Percentiles rank a stretch among this genome's conserved stretches.
Evolutionary conservation across 2,797 vertebrate species (phyloP).

Genomic region (Enteromius treurensis): DNA sequence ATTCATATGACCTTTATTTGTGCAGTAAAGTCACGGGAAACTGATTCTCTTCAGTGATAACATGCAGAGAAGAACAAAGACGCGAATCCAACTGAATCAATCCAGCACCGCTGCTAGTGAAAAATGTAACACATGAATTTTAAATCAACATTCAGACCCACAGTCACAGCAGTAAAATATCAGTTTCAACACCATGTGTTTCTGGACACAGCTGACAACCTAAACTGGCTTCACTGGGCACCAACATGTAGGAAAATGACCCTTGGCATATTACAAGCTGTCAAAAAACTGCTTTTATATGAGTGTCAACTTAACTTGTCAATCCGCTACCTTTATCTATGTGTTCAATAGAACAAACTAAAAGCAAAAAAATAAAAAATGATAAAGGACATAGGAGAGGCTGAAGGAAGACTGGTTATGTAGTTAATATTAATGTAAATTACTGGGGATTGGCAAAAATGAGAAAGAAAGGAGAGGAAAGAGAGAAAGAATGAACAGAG

Average conservation of each 20-base stretch:
- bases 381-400: not conserved
- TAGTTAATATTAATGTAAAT: conserved; percentile 27
- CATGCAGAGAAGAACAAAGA: conserved; percentile 39
- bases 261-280: not conserved
- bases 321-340: not conserved
- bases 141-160: conserved; percentile 1
- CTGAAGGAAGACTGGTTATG: not conserved
- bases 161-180: conserved; percentile 2
- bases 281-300: conserved; percentile 6
- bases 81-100: conserved; percentile 18
- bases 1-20: conserved; percentile 49
- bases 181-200: not conserved
- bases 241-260: not conserved
- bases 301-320: not conserved
- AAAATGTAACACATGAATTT: conserved; percentile 8
- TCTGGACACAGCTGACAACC: not conserved
- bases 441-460: conserved; percentile 5
- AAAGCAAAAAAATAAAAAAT: not conserved
- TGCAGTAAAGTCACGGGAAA: conserved; percentile 29
- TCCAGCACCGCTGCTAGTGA: not conserved
- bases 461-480: conserved; percentile 14
- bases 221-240: not conserved
- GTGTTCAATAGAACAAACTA: not conserved
- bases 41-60: conserved; percentile 45
- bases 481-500: not conserved